These are phyloP conservation scores for Pantala flavescens DNA, from an alignment of 1,140 invertebrate genomes.

Conservation along the genomic window DNA sequence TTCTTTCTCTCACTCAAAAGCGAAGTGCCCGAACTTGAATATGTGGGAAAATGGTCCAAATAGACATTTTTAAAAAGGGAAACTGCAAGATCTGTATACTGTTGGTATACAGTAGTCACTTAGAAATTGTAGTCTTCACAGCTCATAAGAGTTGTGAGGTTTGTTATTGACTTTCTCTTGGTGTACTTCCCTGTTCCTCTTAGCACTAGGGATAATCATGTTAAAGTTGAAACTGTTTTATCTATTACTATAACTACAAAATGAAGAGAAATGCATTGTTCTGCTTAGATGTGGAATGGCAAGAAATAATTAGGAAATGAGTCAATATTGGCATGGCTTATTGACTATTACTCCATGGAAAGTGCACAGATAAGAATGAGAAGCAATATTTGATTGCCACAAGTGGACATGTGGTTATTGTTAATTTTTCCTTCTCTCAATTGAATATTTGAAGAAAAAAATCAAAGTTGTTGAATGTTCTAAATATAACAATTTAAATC, in stretches of 20 bases:
- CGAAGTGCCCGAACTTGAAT: constrained; percentile 20
- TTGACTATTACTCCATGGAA: neutral
- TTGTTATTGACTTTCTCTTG: constrained; percentile 26
- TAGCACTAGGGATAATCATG: constrained; percentile 21
- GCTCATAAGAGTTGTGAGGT: constrained; percentile 18
- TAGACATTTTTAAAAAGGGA: constrained; percentile 19
- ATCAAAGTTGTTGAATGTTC: constrained; percentile 23
- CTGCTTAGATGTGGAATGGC: neutral
- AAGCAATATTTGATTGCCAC: constrained; percentile 15
- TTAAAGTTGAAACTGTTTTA: constrained; percentile 24
- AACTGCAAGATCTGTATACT: neutral
- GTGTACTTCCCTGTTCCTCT: constrained; percentile 25
- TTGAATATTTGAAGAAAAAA: constrained; percentile 14
- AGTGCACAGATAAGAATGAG: neutral
- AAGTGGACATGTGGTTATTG: constrained; percentile 18
- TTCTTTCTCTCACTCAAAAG: constrained; percentile 21
- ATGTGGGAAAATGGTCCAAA: constrained; percentile 21
- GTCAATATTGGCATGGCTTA: neutral
- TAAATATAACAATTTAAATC: constrained; percentile 12
- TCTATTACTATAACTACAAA: constrained; percentile 15
- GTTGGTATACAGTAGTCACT: neutral
- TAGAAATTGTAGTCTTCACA: constrained; percentile 18
- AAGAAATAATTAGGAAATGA: neutral
- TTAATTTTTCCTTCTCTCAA: constrained; percentile 20
- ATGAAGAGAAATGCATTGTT: neutral